Evolutionary conservation across 2,113 vertebrate genomes (phyloP), one percentile per base, ranked within the genome.

Genomic region (Rutilus rutilus): DNA sequence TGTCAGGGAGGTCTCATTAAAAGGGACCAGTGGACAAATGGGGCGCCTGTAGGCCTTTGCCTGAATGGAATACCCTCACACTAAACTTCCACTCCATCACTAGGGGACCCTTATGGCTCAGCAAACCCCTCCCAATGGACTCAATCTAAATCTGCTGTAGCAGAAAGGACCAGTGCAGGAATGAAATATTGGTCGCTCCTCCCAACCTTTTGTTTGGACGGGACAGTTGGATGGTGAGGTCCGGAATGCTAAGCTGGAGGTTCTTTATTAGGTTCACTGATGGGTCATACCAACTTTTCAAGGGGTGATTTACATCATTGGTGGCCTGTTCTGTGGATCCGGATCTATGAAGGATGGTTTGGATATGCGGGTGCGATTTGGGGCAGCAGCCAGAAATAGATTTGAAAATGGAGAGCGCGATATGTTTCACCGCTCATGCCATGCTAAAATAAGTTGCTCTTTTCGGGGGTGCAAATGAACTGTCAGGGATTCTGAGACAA

Each of bases 1-100:
- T 87, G 86, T 83, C 50, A 78, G 86, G 81, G 54, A 78, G 80
- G 82, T 64, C 73, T 83, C 74, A 82, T 87, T 87, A 87, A 87
- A 57, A 50, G 74, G 60, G 14, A 78, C 39, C 39, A 78, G 8
- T 73, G 36, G 62, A 83, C 60, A 83, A 87, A 87, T 87, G 74
- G 45, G 75, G 39, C 47, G 60, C 60, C 75, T 78, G 21, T 69
- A 62, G 67, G 50, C 65, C 23, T 64, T 86, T 75, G 84, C 83
- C 64, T 73, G 62, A 60, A 67, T 71, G 74, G 60, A 88, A 85
- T 82, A 69, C 83, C 25, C 83, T 52, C 52, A 88, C 78, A 75
- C 78, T 75, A 54, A 81, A 36, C 42, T n/a, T 75, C 50, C 86
- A 81, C 65, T 65, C 67, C 14, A 71, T 86, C 78, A 50, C 67